These are phyloP conservation scores for Watsonalla cultraria DNA, from an alignment of 2,888 invertebrate species.

Conservation along the genomic window DNA sequence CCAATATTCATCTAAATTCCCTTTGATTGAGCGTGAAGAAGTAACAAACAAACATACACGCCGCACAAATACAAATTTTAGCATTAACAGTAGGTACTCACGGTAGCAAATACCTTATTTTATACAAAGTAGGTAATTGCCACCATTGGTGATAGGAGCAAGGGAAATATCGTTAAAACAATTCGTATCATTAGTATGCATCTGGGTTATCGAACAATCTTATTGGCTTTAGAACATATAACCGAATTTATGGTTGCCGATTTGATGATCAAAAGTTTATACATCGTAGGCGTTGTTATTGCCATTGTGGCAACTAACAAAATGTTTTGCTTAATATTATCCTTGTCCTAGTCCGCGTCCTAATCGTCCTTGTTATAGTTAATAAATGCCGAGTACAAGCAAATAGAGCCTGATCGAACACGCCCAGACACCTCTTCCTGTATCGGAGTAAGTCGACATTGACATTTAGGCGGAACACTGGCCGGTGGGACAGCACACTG, in stretches of 20 bases:
- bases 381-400: slow-evolving; percentile 23
- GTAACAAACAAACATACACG: too few species aligned
- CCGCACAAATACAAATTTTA: too few species aligned
- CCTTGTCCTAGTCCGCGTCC: slow-evolving; percentile 34
- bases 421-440: slow-evolving; percentile 61
- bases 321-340: slow-evolving; percentile 9
- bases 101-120: too few species aligned
- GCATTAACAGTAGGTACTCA: too few species aligned
- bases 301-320: neutral
- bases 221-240: too few species aligned
- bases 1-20: too few species aligned
- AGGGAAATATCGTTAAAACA: slow-evolving; percentile 2
- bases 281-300: neutral
- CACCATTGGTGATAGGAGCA: too few species aligned
- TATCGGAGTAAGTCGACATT: slow-evolving; percentile 54
- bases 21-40: too few species aligned
- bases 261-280: too few species aligned
- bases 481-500: slow-evolving; percentile 20
- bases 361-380: slow-evolving; percentile 58
- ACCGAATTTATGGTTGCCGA: too few species aligned
- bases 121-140: too few species aligned
- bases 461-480: slow-evolving; percentile 55
- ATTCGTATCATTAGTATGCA: slow-evolving; percentile 21
- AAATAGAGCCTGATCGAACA: slow-evolving; percentile 31
- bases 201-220: slow-evolving; percentile 19